These are phyloP conservation scores for Speoplatyrhinus poulsoni DNA, from an alignment of 2,113 vertebrate species.

Conservation along the genomic window DNA sequence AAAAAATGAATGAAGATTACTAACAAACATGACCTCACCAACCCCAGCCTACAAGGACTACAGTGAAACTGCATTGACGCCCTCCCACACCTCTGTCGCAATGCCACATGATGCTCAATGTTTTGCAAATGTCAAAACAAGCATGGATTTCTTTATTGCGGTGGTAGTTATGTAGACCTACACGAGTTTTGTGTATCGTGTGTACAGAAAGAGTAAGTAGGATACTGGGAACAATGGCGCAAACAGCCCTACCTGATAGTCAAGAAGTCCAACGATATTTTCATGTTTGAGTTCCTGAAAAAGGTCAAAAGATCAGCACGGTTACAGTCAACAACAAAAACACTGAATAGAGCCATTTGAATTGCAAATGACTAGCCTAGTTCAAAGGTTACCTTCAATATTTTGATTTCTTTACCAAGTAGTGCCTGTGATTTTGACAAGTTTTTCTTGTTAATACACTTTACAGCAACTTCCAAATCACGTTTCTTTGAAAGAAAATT, in stretches of 20 bases:
- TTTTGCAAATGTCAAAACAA: conserved; percentile 35
- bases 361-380: neutral
- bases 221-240: neutral
- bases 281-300: conserved; percentile 93
- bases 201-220: neutral
- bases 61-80: conserved; percentile 6
- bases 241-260: conserved; percentile 86
- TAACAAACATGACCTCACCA: too few species aligned
- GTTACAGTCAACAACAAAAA: neutral
- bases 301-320: conserved; percentile 11
- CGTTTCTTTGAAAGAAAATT: conserved; percentile 79
- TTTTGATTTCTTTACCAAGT: conserved; percentile 95
- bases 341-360: neutral
- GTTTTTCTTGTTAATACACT: conserved; percentile 97
- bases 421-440: conserved; percentile 91
- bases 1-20: too few species aligned
- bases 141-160: conserved; percentile 5
- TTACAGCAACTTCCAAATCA: conserved; percentile 92
- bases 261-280: conserved; percentile 93
- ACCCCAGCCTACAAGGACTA: too few species aligned
- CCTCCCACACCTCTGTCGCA: neutral
- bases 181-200: neutral
- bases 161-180: neutral
- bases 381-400: conserved; percentile 88
- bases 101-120: neutral